phyloP scores from a whole-genome alignment of 2,888 invertebrate species.

The Eueremaeus valkanovi region DNA sequence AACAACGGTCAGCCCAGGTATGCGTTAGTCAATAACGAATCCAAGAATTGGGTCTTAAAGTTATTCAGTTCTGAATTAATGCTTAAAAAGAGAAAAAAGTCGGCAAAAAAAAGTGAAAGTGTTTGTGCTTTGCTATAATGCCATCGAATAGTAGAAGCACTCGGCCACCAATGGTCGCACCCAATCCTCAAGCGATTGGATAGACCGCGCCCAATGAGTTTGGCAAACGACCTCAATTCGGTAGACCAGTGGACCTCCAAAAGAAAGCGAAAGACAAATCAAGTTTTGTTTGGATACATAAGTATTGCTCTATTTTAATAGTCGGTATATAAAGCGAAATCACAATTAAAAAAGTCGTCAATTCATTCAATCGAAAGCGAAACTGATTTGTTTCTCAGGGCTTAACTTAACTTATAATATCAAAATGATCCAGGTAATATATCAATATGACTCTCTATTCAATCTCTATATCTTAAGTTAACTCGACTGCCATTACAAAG shows the following conservation, averaged over 20 bases:
- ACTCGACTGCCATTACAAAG: background rate
- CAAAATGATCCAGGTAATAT: conserved; percentile 27
- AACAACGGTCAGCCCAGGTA: background rate
- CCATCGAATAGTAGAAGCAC: background rate
- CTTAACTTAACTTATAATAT: background rate
- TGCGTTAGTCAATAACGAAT: background rate
- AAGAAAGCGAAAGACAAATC: background rate
- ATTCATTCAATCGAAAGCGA: conserved; percentile 1
- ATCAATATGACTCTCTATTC: background rate
- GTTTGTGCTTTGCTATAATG: background rate
- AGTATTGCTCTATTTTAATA: background rate
- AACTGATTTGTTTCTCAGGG: conserved; percentile 6
- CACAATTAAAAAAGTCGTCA: background rate
- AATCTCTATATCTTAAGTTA: background rate
- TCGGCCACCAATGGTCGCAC: conserved; percentile 23
- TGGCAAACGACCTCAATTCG: conserved; percentile 24
- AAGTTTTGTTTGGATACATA: background rate
- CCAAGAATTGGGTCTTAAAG: conserved; percentile 5
- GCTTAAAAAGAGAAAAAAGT: background rate
- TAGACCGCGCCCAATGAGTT: conserved; percentile 4
- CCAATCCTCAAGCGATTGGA: conserved; percentile 12
- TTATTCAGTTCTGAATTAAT: background rate
- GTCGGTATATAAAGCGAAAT: background rate
- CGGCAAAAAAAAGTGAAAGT: conserved; percentile 2
- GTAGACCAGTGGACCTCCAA: conserved; percentile 28